Evolutionary conservation across 53 echinoderm and acorn worm species (phyloP), one percentile per base, ranked within the genome.

Genomic region (Pentamera pediparva): DNA sequence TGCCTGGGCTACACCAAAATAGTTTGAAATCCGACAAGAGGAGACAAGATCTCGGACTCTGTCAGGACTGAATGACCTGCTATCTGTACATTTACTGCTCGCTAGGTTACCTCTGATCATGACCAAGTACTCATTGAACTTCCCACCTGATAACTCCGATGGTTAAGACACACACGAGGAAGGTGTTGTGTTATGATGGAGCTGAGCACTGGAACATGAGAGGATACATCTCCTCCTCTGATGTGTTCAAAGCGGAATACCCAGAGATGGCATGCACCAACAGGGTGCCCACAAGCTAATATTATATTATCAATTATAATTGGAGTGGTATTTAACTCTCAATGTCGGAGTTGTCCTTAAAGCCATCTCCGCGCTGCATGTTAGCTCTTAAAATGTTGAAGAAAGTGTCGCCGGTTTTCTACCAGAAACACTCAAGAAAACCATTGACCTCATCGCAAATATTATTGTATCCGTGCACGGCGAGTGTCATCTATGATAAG

Each of bases 181-280:
- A 76, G 41, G 69, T 65, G 33, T 76, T 65, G 76, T 39, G 39
- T 10, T 86, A 86, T 49, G 72, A 83, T 61, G 50, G 74, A 55
- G 77, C 86, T 49, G 71, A 78, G 56, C 78, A 41, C 56, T 82
- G 61, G 80, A 74, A 37, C 36, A 81, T 81, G 76, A 80, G 81
- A 63, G 74, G 55, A 27, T 56, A 54, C 51, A 9, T 81, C n/a
- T 25, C 80, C n/a, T 76, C 76, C 20, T 22, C 1, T 53, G 53
- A 53, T 25, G 53, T 53, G 4, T 13, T 37, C 40, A 65, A 20
- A 6, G 20, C 2, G 17, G 56, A 56, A 1, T 36, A 80, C 24
- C 80, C 70, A 39, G 47, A 80, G 43, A 56, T 2, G n/a, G 65
- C 76, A 10, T 82, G 82, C 65, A 76, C 4, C 39, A 65, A 38